Conservation (phyloP, 2,797 vertebrate genomes). For the Molossus alvarezi region DNA sequence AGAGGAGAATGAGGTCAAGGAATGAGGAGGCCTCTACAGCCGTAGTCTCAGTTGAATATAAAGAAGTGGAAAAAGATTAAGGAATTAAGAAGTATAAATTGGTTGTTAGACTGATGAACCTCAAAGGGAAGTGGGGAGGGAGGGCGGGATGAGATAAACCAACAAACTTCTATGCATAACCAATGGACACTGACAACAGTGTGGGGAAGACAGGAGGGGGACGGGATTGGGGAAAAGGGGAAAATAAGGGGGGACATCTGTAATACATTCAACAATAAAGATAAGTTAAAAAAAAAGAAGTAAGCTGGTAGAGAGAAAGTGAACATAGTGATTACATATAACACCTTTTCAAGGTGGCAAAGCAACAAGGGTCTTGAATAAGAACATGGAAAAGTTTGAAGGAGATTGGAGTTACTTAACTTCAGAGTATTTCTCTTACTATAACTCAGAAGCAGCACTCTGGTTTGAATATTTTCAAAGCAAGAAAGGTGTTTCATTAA, state of each 20-base stretch:
- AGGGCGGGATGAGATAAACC: too few relatives aligned
- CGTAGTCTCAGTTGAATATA: background rate
- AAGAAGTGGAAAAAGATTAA: background rate
- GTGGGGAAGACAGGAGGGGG: too few relatives aligned
- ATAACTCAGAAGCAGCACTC: background rate
- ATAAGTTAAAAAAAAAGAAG: too few relatives aligned
- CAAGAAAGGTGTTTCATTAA: background rate
- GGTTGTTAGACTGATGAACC: too few relatives aligned
- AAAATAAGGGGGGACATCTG: too few relatives aligned
- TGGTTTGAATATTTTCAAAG: slow-evolving; percentile 36
- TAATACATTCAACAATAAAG: too few relatives aligned
- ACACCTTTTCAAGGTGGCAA: background rate
- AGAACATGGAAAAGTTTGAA: background rate
- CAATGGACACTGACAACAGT: too few relatives aligned
- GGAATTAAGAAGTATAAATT: too few relatives aligned
- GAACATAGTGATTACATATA: background rate
- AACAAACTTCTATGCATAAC: too few relatives aligned
- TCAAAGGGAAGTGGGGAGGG: too few relatives aligned
- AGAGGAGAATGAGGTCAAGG: background rate
- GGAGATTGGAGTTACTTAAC: background rate
- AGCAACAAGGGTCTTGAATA: slow-evolving; percentile 1
- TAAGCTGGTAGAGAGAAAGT: background rate
- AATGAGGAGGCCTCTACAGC: background rate
- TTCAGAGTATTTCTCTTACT: background rate
- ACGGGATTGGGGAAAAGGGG: too few relatives aligned